Percentiles rank a stretch among this genome's conserved stretches.
phyloP scores from a whole-genome alignment of 2,113 vertebrate genomes.

The Crotalus helleri region DNA sequence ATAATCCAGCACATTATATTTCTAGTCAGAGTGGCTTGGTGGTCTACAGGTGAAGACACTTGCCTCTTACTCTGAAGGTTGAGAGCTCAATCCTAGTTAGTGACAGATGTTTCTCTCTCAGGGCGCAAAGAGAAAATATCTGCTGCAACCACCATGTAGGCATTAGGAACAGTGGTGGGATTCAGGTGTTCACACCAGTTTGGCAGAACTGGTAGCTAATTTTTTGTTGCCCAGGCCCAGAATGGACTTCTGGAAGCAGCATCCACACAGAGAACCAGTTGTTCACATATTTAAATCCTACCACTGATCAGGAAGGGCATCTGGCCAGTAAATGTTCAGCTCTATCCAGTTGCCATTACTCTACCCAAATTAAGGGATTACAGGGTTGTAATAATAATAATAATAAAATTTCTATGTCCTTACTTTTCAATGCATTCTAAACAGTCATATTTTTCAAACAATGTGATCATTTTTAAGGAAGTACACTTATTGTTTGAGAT shows the following conservation, averaged over 20 bases:
- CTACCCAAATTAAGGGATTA: not conserved
- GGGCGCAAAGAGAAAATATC: not conserved
- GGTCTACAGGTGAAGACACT: not conserved
- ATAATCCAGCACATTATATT: not conserved
- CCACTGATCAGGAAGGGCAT: not conserved
- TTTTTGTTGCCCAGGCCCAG: too few species aligned
- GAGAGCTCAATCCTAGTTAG: not conserved
- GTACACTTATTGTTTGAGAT: not conserved
- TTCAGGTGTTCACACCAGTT: too few species aligned
- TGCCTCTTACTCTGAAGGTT: not conserved
- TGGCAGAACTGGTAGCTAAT: too few species aligned
- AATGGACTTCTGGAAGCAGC: too few species aligned
- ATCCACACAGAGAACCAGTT: too few species aligned
- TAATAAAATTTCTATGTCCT: not conserved
- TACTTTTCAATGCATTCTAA: not conserved
- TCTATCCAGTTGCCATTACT: not conserved
- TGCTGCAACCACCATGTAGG: not conserved
- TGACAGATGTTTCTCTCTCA: not conserved
- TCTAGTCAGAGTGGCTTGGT: not conserved
- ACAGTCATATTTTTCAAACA: not conserved
- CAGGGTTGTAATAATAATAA: not conserved
- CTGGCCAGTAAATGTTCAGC: not conserved
- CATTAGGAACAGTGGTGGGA: not conserved
- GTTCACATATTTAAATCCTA: too few species aligned
- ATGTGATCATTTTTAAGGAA: not conserved